These are phyloP conservation scores for Cryptus viduatorius DNA, from an alignment of 2,888 invertebrate genomes.

Conservation along the genomic window DNA sequence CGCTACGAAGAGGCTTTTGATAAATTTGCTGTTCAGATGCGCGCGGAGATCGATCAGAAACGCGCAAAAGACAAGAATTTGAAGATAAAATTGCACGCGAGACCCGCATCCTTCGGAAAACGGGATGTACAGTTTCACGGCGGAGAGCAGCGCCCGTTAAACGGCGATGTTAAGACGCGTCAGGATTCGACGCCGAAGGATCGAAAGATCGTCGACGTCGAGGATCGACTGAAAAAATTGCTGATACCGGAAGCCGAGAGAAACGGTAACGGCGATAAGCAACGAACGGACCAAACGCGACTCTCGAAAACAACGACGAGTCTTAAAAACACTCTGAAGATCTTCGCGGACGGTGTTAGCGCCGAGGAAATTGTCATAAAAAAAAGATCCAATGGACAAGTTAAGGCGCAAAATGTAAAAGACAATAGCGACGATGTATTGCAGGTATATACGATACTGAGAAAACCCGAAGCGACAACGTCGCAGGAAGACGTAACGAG, in stretches of 20 bases:
- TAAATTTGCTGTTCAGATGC: too few species aligned
- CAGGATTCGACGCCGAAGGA: background rate
- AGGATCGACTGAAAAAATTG: conserved; percentile 35
- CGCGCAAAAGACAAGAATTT: too few species aligned
- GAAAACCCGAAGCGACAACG: conserved; percentile 74
- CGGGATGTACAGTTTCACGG: background rate
- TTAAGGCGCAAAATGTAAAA: conserved; percentile 60
- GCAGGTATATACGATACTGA: conserved; percentile 79
- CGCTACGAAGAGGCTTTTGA: conserved; percentile 15
- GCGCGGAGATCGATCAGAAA: too few species aligned
- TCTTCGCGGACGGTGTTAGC: conserved; percentile 39
- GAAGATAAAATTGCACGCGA: conserved; percentile 25
- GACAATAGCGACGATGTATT: conserved; percentile 72
- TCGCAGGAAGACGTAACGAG: conserved; percentile 75
- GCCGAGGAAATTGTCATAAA: conserved; percentile 61
- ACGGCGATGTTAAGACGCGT: background rate
- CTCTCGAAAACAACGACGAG: background rate
- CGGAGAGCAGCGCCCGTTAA: background rate
- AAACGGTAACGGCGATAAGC: conserved; percentile 51
- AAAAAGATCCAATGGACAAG: conserved; percentile 69
- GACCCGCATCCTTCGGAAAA: background rate
- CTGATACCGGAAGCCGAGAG: conserved; percentile 20
- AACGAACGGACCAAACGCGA: conserved; percentile 11
- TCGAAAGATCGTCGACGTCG: conserved; percentile 2
- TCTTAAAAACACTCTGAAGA: conserved; percentile 36